Percentiles rank a stretch among this genome's conserved stretches.
Evolutionary conservation across 92 coral and sea anemone species (phyloP).

Genomic region (Zoanthus gigantus): DNA sequence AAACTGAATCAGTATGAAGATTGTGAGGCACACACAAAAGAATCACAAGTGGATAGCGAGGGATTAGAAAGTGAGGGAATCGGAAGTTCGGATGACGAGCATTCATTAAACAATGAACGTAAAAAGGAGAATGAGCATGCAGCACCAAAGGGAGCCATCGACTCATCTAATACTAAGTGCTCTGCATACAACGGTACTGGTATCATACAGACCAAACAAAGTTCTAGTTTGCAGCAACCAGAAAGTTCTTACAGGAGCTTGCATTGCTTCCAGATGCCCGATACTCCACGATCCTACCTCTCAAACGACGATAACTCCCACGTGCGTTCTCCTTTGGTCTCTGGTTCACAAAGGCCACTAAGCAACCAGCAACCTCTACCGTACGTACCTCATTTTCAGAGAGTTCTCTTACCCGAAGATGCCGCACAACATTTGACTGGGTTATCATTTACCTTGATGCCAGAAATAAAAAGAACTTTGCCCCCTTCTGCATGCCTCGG

Average conservation of each 20-base stretch:
- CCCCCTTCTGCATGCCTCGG: background rate
- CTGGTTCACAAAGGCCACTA: background rate
- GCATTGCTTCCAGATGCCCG: slow-evolving; percentile 5
- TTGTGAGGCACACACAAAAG: background rate
- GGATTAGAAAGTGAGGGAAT: slow-evolving; percentile 22
- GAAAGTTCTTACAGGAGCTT: background rate
- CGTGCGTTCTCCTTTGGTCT: slow-evolving; percentile 1
- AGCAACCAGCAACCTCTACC: background rate
- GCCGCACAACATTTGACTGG: slow-evolving; percentile 19
- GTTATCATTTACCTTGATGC: background rate
- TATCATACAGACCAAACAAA: background rate
- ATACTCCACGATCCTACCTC: background rate
- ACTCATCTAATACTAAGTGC: background rate
- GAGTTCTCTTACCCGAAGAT: slow-evolving; percentile 27
- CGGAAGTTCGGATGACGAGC: slow-evolving; percentile 30
- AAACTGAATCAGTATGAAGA: background rate
- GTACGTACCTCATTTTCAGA: slow-evolving; percentile 25
- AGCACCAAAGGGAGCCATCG: background rate
- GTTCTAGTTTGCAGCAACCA: background rate
- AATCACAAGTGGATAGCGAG: slow-evolving; percentile 23
- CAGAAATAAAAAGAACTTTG: slow-evolving; percentile 8
- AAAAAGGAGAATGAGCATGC: background rate
- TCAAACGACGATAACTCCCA: background rate
- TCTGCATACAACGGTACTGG: background rate
- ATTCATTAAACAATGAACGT: background rate